phyloP scores from a whole-genome alignment of 2,888 invertebrate genomes.

The Spilosoma lubricipeda region DNA sequence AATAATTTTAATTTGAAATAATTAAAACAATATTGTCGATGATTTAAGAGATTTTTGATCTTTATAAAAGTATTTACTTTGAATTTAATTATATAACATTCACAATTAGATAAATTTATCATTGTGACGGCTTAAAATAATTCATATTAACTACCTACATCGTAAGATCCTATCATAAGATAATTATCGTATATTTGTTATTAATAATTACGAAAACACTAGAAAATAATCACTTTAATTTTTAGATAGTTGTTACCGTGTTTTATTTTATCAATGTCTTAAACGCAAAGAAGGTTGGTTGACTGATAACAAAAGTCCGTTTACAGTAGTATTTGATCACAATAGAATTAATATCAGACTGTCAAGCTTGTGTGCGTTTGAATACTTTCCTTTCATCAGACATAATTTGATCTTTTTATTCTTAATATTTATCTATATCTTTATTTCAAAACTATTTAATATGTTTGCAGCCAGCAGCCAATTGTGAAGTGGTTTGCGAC shows the following conservation, averaged over 20 bases:
- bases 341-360: slow-evolving; percentile 4
- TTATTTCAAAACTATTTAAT: no score
- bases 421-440: no score
- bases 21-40: background rate
- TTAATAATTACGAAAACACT: background rate
- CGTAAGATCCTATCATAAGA: background rate
- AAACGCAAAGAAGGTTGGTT: background rate
- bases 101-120: background rate
- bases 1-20: background rate
- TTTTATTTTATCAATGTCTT: background rate
- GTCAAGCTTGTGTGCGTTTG: background rate
- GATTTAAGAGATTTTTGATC: background rate
- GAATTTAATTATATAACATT: background rate
- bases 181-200: background rate
- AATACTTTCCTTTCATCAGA: slow-evolving; percentile 4
- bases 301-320: slow-evolving; percentile 1
- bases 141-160: background rate
- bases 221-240: background rate
- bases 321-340: background rate
- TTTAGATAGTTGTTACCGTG: background rate
- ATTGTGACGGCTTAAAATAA: background rate
- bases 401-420: no score
- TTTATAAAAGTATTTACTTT: background rate
- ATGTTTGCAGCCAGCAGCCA: no score
- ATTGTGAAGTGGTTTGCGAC: no score